Conservation (phyloP, 30 jellyfish, hydroid and myxozoan species). For the Aurelia sp. region DNA sequence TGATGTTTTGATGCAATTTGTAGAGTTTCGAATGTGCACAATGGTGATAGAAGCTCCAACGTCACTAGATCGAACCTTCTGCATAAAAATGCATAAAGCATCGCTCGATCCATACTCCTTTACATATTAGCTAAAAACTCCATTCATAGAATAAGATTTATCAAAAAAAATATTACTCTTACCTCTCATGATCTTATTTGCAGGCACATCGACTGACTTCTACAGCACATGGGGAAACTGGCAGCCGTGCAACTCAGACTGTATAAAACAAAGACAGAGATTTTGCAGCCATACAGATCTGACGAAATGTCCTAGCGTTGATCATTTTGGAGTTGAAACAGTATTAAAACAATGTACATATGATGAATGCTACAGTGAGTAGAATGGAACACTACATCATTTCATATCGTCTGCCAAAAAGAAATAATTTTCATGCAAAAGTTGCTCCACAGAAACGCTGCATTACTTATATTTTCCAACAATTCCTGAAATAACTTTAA, state of each 20-base stretch:
- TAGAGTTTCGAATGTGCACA: too few species aligned
- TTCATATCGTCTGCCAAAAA: background rate
- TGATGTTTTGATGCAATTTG: too few species aligned
- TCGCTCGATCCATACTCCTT: too few species aligned
- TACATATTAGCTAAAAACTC: too few species aligned
- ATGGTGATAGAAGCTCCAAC: too few species aligned
- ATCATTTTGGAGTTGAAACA: constrained; percentile 38
- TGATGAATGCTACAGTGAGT: constrained; percentile 67
- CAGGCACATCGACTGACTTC: constrained; percentile 48
- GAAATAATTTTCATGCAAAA: background rate
- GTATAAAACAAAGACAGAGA: constrained; percentile 64
- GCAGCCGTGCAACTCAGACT: constrained; percentile 46
- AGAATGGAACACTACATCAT: background rate
- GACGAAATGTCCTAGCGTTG: constrained; percentile 52
- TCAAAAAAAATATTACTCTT: background rate
- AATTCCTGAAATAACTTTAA: too few species aligned
- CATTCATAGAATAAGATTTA: background rate
- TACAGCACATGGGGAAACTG: constrained; percentile 74
- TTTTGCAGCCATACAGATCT: constrained; percentile 58
- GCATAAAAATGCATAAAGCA: too few species aligned
- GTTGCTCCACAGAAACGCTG: background rate
- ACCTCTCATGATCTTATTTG: background rate
- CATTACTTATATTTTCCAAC: too few species aligned
- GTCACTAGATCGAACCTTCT: too few species aligned
- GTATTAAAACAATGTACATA: constrained; percentile 26